Conservation (phyloP, 2,113 vertebrate genomes). For the Pterocles burchelli region DNA sequence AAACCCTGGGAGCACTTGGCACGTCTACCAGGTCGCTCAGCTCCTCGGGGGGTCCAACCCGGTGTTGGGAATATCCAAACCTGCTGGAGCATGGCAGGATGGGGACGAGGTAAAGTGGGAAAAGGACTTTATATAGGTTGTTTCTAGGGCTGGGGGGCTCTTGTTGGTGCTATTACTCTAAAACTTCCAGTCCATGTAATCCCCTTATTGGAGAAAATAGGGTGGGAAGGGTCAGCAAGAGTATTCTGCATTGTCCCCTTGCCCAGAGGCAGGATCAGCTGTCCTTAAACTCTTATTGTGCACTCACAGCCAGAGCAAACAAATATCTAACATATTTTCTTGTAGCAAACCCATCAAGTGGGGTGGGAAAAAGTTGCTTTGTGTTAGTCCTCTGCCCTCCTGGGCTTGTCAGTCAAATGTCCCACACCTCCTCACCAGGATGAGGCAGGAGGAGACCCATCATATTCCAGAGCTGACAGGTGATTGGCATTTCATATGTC, state of each 20-base stretch:
- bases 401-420: not conserved
- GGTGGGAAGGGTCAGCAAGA: not conserved
- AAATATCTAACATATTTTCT: not conserved
- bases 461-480: not conserved
- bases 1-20: not conserved
- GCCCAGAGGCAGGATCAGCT: not conserved
- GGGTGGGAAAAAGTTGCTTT: not conserved
- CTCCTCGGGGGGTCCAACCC: not conserved
- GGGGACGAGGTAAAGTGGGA: not conserved
- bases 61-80: not conserved
- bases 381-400: not conserved
- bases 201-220: not conserved
- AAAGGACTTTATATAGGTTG: not conserved
- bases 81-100: not conserved
- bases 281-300: not conserved
- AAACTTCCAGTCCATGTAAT: not conserved
- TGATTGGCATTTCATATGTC: not conserved
- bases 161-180: not conserved
- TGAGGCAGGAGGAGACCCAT: not conserved
- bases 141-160: not conserved
- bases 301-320: not conserved
- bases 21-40: rapidly evolving
- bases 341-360: not conserved
- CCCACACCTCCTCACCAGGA: not conserved
- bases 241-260: not conserved